Evolutionary conservation across 1,140 invertebrate genomes (phyloP), one percentile per base, ranked within the genome.

Genomic region (Heterodera carotae): DNA sequence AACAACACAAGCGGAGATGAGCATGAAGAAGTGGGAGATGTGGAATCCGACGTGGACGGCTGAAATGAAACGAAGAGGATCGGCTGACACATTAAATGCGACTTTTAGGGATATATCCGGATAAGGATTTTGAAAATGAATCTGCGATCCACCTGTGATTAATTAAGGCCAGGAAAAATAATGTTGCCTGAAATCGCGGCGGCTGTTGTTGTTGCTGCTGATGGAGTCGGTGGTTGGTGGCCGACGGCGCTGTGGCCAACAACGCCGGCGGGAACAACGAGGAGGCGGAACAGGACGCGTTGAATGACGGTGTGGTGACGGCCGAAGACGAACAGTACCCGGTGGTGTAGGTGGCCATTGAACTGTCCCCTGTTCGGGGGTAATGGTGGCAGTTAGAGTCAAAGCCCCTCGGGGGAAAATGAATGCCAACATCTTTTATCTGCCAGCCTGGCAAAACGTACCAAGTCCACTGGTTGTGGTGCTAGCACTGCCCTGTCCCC

Each of bases 1-100:
- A 22, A 22, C 34, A 39, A 25, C 22, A 62, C 72, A 8, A 78
- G 25, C 25, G 77, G 77, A 27, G 70, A 76, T 1, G 77, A 78
- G 59, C 77, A 78, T 22, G 77, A 76, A n/a, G 77, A 78, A 0
- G 76, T 78, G 34, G 77, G 77, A 5, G 77, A 78, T 7, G 77
- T 62, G 31, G 77, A 78, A 22, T 59, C 36, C 25, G 77, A 76
- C 8, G 75, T 64, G 22, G 69, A 76, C 18, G 56, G 64, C 75
- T 75, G 31, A 75, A 68, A n/a, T 43, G 59, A n/a, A 10, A 10
- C 18, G n/a, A 39, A 69, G 25, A 0, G 59, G 29, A 2, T 29
- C n/a, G n/a, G n/a, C n/a, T n/a, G n/a, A n/a, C n/a, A n/a, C n/a
- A n/a, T n/a, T n/a, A n/a, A n/a, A n/a, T n/a, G n/a, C n/a, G n/a